phyloP scores from a whole-genome alignment of 2,797 vertebrate species.

The Enteromius radiatus region DNA sequence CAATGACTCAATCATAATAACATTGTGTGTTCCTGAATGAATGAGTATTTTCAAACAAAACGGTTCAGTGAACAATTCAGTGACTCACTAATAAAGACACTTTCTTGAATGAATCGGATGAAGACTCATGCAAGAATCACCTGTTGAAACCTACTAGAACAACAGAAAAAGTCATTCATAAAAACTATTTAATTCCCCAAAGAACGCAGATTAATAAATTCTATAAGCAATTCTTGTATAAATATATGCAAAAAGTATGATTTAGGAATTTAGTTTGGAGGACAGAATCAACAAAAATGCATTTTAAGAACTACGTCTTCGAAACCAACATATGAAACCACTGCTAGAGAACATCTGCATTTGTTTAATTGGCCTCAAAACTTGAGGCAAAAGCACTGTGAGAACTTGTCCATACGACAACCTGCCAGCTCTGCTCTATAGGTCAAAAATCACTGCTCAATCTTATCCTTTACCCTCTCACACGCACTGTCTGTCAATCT shows the following conservation, averaged over 20 bases:
- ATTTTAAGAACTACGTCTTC: background rate
- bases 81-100: background rate
- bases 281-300: background rate
- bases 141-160: background rate
- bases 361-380: background rate
- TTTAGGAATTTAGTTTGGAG: background rate
- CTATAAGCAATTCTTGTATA: background rate
- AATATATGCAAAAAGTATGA: background rate
- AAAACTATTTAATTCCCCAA: background rate
- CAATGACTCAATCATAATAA: too few species aligned
- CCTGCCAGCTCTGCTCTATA: background rate
- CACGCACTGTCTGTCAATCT: conserved; percentile 10
- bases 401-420: background rate
- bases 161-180: background rate
- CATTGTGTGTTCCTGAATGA: too few species aligned
- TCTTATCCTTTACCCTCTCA: conserved; percentile 22
- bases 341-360: background rate
- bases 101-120: background rate
- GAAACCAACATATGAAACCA: background rate
- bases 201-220: background rate
- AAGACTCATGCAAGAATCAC: background rate
- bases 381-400: background rate
- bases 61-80: background rate
- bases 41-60: background rate
- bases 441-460: conserved; percentile 19